Conservation (phyloP, 2,113 vertebrate species). For the Burhinus bistriatus region DNA sequence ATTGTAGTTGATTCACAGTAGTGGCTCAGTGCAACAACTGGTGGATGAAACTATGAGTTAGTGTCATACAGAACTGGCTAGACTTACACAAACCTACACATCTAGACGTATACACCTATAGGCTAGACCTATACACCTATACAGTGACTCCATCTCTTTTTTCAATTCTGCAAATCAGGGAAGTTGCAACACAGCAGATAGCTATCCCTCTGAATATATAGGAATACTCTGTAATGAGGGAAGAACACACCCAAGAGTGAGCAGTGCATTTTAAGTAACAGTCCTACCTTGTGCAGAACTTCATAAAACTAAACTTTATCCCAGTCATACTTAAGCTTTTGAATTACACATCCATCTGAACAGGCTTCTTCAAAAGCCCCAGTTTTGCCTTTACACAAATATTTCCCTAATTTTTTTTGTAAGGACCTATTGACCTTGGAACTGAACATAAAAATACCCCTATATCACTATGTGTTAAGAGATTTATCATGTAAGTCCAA, state of each 20-base stretch:
- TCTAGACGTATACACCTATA: neutral
- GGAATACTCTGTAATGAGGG: neutral
- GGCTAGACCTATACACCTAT: neutral
- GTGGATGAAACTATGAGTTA: neutral
- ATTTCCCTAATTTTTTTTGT: neutral
- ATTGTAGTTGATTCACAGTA: neutral
- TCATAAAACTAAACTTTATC: neutral
- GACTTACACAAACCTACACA: neutral
- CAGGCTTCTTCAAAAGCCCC: neutral
- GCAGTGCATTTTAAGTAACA: neutral
- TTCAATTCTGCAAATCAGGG: neutral
- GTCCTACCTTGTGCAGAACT: neutral
- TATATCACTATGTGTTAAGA: neutral
- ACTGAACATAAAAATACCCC: neutral
- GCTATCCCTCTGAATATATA: neutral
- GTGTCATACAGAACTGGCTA: neutral
- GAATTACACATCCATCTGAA: neutral
- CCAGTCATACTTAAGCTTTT: neutral
- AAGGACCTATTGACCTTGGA: neutral
- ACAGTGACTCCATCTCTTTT: neutral
- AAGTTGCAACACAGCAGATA: neutral
- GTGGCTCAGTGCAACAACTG: neutral
- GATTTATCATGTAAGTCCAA: neutral
- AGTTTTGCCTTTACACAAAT: neutral
- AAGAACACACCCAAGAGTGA: neutral